These are phyloP conservation scores for Pterobdella sp. DNA, from an alignment of 2,888 invertebrate genomes.

Conservation along the genomic window DNA sequence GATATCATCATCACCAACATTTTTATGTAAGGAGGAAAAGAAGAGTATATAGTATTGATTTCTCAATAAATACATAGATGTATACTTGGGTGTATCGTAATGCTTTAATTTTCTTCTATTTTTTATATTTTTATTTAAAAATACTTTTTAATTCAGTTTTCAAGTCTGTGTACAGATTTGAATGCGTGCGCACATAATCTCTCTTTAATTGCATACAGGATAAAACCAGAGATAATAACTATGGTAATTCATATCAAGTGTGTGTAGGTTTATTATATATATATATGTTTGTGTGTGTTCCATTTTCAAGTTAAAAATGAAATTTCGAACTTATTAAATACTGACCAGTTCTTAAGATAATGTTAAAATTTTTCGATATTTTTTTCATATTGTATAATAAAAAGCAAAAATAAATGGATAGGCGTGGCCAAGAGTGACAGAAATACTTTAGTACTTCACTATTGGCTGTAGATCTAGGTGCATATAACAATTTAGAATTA, in stretches of 20 bases:
- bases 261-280: conserved; percentile 13
- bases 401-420: not conserved
- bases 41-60: not conserved
- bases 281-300: conserved; percentile 17
- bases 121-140: not conserved
- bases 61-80: conserved; percentile 3
- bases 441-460: not conserved
- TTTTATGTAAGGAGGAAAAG: not conserved
- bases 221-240: not conserved
- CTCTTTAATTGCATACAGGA: conserved; percentile 7
- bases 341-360: not conserved
- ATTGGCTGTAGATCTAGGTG: not conserved
- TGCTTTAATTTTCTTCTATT: not conserved
- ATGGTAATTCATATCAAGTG: not conserved
- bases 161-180: not conserved
- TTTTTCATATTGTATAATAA: not conserved
- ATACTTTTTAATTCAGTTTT: too few relatives aligned
- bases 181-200: not conserved
- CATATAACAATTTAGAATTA: not conserved
- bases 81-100: not conserved
- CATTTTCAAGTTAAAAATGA: not conserved
- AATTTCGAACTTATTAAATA: not conserved
- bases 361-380: not conserved
- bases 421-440: not conserved
- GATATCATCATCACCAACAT: not conserved